Conservation (phyloP, 2,888 invertebrate genomes). For the Vesta saturnalis region DNA sequence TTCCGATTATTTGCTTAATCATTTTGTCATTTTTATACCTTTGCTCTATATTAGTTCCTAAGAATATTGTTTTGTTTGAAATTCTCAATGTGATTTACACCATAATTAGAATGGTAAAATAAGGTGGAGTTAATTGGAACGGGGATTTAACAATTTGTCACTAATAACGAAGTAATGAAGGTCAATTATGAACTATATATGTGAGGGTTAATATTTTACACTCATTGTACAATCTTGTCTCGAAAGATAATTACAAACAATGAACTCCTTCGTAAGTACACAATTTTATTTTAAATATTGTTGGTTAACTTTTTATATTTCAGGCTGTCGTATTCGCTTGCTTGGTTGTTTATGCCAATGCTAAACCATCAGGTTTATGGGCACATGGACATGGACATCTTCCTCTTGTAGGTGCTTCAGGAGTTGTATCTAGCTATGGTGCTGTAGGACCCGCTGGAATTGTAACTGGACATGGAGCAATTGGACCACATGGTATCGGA, state of each 20-base stretch:
- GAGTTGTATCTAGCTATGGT: slow-evolving; percentile 41
- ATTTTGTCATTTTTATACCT: too few relatives aligned
- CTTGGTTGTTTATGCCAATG: slow-evolving; percentile 44
- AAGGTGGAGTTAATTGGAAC: not conserved
- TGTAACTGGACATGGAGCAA: slow-evolving; percentile 39
- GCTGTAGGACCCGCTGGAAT: slow-evolving; percentile 41
- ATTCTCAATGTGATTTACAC: not conserved
- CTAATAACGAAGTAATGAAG: slow-evolving; percentile 35
- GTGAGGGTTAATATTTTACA: slow-evolving; percentile 33
- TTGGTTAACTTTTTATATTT: slow-evolving; percentile 11
- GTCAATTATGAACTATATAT: slow-evolving; percentile 45
- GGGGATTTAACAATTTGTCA: slow-evolving; percentile 9
- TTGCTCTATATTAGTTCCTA: too few relatives aligned
- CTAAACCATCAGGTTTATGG: slow-evolving; percentile 44
- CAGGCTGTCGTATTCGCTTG: slow-evolving; percentile 46
- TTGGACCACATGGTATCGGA: slow-evolving; percentile 32
- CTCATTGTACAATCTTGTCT: slow-evolving; percentile 39
- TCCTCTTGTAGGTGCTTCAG: slow-evolving; percentile 38
- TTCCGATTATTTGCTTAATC: too few relatives aligned
- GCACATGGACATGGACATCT: slow-evolving; percentile 30
- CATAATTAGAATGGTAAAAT: not conserved
- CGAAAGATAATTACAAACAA: slow-evolving; percentile 33
- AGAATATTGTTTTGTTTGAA: not conserved
- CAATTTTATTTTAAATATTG: slow-evolving; percentile 11
- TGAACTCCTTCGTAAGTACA: slow-evolving; percentile 48